A percentile compares a stretch with the other conserved stretches of the same genome.
Conservation (phyloP, 1,140 invertebrate genomes). For the Thereuonema tuberculata region DNA sequence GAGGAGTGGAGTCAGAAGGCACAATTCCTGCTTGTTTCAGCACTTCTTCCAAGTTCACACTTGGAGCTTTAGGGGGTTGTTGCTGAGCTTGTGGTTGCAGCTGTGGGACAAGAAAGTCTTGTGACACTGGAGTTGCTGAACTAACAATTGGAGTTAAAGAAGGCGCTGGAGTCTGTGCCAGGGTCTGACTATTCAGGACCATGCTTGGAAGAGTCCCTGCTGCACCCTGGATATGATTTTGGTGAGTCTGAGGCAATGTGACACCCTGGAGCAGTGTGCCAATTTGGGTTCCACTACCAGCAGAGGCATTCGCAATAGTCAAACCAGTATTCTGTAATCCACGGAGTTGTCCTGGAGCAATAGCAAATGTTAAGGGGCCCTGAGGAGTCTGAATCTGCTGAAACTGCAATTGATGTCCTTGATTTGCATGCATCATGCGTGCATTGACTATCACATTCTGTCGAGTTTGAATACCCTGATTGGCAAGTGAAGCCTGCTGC, state of each 20-base stretch:
- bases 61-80: neutral
- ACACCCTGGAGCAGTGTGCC: neutral
- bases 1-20: conserved; percentile 10
- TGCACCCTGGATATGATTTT: neutral
- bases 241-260: neutral
- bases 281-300: neutral
- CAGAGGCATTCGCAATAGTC: neutral
- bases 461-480: neutral
- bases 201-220: neutral
- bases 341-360: conserved; percentile 19
- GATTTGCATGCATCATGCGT: conserved; percentile 15
- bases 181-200: neutral
- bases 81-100: neutral
- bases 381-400: conserved; percentile 37
- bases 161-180: neutral
- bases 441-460: conserved; percentile 13
- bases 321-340: neutral
- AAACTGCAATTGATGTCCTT: conserved; percentile 31
- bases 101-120: conserved; percentile 1
- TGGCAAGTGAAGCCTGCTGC: conserved; percentile 6
- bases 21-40: conserved; percentile 17
- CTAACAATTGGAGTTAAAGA: neutral
- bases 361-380: conserved; percentile 35
- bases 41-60: conserved; percentile 16
- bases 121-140: neutral